These are phyloP conservation scores for Sturmia bella DNA, from an alignment of 2,888 invertebrate species.

Conservation along the genomic window DNA sequence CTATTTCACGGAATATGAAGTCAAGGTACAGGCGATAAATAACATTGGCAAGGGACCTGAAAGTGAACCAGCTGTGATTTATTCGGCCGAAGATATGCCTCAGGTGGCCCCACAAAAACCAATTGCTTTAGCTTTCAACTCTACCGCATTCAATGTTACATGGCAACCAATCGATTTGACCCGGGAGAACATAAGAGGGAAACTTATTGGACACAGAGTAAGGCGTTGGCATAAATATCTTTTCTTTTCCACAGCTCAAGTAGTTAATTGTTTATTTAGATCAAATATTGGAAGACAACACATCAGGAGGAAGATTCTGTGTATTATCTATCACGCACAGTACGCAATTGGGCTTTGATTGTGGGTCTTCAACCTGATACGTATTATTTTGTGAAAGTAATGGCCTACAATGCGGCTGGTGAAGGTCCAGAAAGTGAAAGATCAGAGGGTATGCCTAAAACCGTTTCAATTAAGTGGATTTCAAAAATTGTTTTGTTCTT, in stretches of 20 bases:
- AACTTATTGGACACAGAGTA: conserved; percentile 94
- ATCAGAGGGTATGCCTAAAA: conserved; percentile 86
- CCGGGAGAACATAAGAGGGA: conserved; percentile 92
- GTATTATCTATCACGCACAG: conserved; percentile 92
- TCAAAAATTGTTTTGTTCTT: not conserved
- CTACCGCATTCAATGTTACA: conserved; percentile 94
- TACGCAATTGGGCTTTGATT: conserved; percentile 92
- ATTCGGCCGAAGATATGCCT: conserved; percentile 96
- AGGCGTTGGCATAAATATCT: conserved; percentile 68
- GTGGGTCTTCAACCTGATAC: conserved; percentile 96
- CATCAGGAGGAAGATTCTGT: conserved; percentile 90
- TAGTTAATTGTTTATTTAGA: conserved; percentile 79
- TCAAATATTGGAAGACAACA: conserved; percentile 94
- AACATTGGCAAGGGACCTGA: conserved; percentile 91
- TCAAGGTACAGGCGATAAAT: conserved; percentile 92
- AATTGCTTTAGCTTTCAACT: conserved; percentile 90
- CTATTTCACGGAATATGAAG: conserved; percentile 92
- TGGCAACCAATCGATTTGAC: conserved; percentile 94
- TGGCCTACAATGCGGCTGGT: conserved; percentile 98
- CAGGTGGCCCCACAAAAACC: conserved; percentile 93
- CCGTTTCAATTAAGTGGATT: conserved; percentile 2
- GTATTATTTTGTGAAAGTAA: conserved; percentile 95
- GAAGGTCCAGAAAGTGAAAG: conserved; percentile 97
- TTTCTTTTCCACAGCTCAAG: conserved; percentile 29
- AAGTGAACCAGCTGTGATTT: conserved; percentile 88